These are phyloP conservation scores for Trichomycterus rosablanca DNA, from an alignment of 2,113 vertebrate species.

Conservation along the genomic window DNA sequence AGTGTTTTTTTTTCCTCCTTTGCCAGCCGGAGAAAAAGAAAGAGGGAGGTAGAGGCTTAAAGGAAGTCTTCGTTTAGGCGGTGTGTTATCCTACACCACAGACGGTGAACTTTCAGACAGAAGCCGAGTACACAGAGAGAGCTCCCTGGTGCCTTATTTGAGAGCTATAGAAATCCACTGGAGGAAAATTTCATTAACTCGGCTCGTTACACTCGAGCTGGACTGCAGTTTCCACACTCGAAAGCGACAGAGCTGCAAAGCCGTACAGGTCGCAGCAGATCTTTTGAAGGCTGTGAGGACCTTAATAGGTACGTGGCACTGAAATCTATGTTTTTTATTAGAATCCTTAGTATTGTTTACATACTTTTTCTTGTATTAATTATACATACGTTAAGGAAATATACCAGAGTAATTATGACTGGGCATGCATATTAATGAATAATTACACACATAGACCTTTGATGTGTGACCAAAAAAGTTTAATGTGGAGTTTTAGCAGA, in stretches of 20 bases:
- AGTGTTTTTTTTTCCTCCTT: no score
- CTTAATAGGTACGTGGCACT: conserved; percentile 21
- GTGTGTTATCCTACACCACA: conserved; percentile 30
- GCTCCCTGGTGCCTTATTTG: conserved; percentile 41
- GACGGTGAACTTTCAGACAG: conserved; percentile 39
- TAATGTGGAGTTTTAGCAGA: no score
- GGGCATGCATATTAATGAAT: no score
- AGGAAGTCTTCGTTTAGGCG: conserved; percentile 31
- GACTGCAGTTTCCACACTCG: not conserved
- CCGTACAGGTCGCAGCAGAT: no score
- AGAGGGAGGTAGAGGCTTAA: conserved; percentile 21
- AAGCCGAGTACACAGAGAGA: conserved; percentile 33
- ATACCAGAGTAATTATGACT: no score
- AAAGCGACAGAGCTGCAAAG: no score
- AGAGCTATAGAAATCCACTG: conserved; percentile 33
- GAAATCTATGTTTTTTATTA: not conserved
- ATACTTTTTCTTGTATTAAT: no score
- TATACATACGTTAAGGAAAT: no score
- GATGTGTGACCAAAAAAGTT: no score
- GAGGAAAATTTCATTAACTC: conserved; percentile 34
- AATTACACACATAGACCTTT: no score
- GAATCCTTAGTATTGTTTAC: not conserved
- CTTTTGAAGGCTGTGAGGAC: not conserved
- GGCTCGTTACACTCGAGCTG: conserved; percentile 12
- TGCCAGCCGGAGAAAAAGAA: not conserved